These are phyloP conservation scores for Prunella strophiata DNA, from an alignment of 2,797 vertebrate genomes.

Conservation along the genomic window DNA sequence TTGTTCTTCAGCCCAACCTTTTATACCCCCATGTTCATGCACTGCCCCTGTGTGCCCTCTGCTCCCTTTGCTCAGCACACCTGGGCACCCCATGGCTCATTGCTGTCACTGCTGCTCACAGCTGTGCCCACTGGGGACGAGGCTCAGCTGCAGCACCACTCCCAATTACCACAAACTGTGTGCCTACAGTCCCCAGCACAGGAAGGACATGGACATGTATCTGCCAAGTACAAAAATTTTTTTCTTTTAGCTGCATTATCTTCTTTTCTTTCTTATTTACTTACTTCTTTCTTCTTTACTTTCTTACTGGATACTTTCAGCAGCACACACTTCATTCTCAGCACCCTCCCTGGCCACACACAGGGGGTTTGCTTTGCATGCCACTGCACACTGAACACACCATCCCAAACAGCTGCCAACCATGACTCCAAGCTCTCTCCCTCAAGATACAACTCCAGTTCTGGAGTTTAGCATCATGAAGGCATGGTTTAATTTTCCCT, in stretches of 20 bases:
- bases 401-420: neutral
- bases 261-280: neutral
- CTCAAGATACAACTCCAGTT: neutral
- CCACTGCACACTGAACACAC: fast-evolving
- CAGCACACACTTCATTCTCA: neutral
- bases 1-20: neutral
- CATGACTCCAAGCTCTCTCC: neutral
- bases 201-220: neutral
- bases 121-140: neutral
- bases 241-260: neutral
- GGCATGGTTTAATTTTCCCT: neutral
- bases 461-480: neutral
- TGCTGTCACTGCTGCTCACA: neutral
- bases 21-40: neutral
- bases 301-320: neutral
- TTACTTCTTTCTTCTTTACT: neutral
- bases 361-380: neutral
- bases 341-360: neutral
- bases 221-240: neutral
- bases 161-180: neutral
- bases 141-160: neutral
- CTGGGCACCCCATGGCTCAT: neutral
- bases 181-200: neutral
- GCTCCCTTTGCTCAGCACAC: neutral
- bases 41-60: neutral